Evolutionary conservation across 2,797 vertebrate species (phyloP).

Genomic region (Enteromius afrohamiltoni): DNA sequence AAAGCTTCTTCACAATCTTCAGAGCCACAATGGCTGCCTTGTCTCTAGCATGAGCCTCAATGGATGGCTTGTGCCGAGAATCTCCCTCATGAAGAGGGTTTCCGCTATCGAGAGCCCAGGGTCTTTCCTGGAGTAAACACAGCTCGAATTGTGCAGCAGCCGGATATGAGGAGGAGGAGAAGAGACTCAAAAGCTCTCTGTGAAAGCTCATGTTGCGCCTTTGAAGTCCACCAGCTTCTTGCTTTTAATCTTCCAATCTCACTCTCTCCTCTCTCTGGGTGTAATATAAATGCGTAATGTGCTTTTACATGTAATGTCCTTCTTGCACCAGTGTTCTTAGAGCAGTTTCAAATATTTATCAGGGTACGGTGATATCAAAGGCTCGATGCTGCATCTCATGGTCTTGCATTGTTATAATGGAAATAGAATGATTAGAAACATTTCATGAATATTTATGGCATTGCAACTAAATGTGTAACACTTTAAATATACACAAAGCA

Average conservation of each 20-base stretch:
- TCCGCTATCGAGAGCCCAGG: slow-evolving; percentile 18
- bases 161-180: slow-evolving; percentile 37
- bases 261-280: slow-evolving; percentile 7
- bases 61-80: slow-evolving; percentile 36
- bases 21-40: slow-evolving; percentile 51
- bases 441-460: background rate
- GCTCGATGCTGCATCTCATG: background rate
- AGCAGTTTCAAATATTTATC: slow-evolving; percentile 37
- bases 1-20: background rate
- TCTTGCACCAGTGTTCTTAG: slow-evolving; percentile 18
- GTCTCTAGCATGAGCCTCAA: slow-evolving; percentile 41
- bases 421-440: background rate
- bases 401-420: background rate
- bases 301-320: slow-evolving; percentile 20
- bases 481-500: background rate
- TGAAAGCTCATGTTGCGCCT: slow-evolving; percentile 35
- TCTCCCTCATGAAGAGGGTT: slow-evolving; percentile 33
- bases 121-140: slow-evolving; percentile 43
- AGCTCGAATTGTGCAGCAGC: slow-evolving; percentile 48
- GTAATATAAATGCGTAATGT: slow-evolving; percentile 38
- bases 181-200: slow-evolving; percentile 40
- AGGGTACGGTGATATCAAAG: background rate
- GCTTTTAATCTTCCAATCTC: slow-evolving; percentile 24
- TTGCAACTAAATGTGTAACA: background rate
- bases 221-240: slow-evolving; percentile 42